Evolutionary conservation across 2,888 invertebrate species (phyloP).

Genomic region (Drosophila rellima): DNA sequence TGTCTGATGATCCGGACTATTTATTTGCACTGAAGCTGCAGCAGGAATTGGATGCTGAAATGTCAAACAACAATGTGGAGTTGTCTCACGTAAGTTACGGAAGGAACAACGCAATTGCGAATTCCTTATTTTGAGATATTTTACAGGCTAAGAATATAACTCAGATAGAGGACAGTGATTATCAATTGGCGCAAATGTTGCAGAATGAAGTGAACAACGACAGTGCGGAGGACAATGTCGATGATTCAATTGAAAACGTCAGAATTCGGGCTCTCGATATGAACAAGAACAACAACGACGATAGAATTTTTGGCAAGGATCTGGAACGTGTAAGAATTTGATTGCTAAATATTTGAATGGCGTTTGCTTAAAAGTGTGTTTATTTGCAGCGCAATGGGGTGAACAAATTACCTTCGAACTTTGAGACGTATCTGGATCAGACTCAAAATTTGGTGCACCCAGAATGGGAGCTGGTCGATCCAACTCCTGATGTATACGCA

Average conservation of each 20-base stretch:
- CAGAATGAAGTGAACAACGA: constrained; percentile 67
- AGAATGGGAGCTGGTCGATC: constrained; percentile 93
- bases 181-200: constrained; percentile 69
- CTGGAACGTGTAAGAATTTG: background rate
- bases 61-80: background rate
- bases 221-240: constrained; percentile 9
- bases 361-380: background rate
- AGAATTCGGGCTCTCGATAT: constrained; percentile 24
- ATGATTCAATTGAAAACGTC: background rate
- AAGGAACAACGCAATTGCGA: background rate
- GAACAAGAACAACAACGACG: constrained; percentile 6
- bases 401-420: constrained; percentile 20
- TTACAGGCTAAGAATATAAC: background rate
- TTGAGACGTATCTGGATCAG: constrained; percentile 79
- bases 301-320: background rate
- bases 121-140: background rate
- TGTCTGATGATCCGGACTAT: constrained; percentile 79
- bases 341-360: background rate
- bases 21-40: constrained; percentile 75
- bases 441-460: constrained; percentile 85
- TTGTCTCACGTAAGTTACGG: constrained; percentile 23
- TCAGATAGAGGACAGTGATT: constrained; percentile 65
- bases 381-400: background rate
- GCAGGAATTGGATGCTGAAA: constrained; percentile 59
- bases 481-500: constrained; percentile 95